phyloP scores from a whole-genome alignment of 2,113 vertebrate species.

The Peromyscus californicus region DNA sequence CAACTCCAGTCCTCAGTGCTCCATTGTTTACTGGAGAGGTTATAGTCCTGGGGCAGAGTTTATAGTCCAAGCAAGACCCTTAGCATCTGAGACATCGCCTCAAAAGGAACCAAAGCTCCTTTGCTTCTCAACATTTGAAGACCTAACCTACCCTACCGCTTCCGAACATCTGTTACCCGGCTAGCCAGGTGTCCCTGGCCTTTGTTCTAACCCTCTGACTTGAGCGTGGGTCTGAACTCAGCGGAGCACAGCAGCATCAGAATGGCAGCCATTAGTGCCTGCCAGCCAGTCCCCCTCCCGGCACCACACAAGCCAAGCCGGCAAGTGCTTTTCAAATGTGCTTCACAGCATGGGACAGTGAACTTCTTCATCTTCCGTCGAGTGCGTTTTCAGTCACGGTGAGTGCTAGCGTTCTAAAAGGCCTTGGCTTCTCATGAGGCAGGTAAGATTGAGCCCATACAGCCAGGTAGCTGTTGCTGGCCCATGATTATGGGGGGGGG shows the following conservation, averaged over 20 bases:
- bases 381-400: neutral
- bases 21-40: conserved; percentile 12
- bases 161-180: neutral
- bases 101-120: conserved; percentile 46
- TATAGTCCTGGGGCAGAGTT: neutral
- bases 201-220: neutral
- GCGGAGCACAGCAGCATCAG: neutral
- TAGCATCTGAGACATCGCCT: neutral
- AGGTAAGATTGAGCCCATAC: neutral
- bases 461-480: neutral
- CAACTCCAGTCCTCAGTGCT: neutral
- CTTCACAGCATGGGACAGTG: neutral
- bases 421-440: neutral
- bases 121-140: conserved; percentile 69
- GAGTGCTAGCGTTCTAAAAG: neutral
- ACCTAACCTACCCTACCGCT: neutral
- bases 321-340: neutral
- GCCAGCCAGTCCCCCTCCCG: neutral
- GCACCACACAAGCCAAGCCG: neutral
- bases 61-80: conserved; percentile 53
- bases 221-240: neutral
- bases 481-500: neutral
- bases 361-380: neutral
- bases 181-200: neutral
- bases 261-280: fast-evolving